Base-by-base conservation (phyloP, 2,113 vertebrate genomes). In the Ciconia stormi region DNA sequence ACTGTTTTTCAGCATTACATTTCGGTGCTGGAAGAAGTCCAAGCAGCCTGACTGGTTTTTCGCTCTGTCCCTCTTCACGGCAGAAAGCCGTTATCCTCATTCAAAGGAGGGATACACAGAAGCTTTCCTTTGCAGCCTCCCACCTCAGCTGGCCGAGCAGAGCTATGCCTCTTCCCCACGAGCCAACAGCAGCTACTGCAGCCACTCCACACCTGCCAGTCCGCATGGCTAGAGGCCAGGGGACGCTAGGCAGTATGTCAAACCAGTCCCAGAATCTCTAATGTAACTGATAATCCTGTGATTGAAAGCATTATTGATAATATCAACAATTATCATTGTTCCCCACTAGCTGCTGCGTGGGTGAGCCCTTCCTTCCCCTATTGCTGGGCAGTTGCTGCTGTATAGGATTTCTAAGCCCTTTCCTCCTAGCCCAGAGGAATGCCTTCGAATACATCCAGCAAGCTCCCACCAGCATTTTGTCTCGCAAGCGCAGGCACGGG, bases 401-500 rank as follows among this genome's bases (percentile, higher is more conserved):
- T 23, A 10, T 2, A 20, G 52, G 44, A 26, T n/a, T 70, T 40
- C 74, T 34, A 15, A 70, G 42, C 18, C 44, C 49, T 16, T 9
- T 84, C 50, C 38, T 58, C 62, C 63, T 21, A 59, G n/a, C 23
- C 32, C 50, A 47, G n/a, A 47, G 52, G 34, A 77, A 58, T 10
- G 19, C 4, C n/a, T 49, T 15, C 19, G 42, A 65, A 73, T 29
- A 42, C 20, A 55, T 5, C 53, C 82, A 62, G 71, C 52, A 53
- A 27, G 32, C 21, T 86, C 58, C 74, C 63, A 89, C 12, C 59
- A 67, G 78, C 6, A 6, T 34, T 53, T 40, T 36, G 23, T 21
- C 27, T 36, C 10, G 0, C 0, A 3, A 38, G n/a, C 2, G 5
- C 76, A 38, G 40, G 50, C 29, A 17, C 1, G 0, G 65, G 50